Base-by-base conservation (phyloP, 2,888 invertebrate genomes). In the Phaonia tiefii region DNA sequence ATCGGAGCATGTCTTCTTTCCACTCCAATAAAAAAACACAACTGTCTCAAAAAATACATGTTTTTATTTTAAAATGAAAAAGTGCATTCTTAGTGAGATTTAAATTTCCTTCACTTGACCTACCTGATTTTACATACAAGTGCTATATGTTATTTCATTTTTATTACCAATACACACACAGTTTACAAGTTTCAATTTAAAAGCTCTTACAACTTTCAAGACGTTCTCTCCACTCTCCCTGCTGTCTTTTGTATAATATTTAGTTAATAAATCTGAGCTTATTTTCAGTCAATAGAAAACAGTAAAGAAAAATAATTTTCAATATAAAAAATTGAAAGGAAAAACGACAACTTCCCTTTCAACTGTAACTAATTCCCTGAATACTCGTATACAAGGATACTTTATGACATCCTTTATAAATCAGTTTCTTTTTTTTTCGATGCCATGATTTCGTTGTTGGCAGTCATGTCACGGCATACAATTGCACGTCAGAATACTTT, bases 401-500 rank as follows among this genome's bases (percentile, higher is more conserved):
- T n/a, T n/a, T n/a, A n/a, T n/a, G 1, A 22, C 17, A 54, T 54
- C 54, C 54, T 22, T 51, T 54, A n/a, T 54, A 22, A 54, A 22
- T 54, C 13, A 54, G 22, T 13, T 13, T 2, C 13, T 54, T 13
- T 13, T n/a, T n/a, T 54, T 3, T 22, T 20, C 51, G 17, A 15
- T 20, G 4, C 20, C 54, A 5, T 31, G 31, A 31, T 5, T 31
- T 8, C 8, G 31, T 8, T 31, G 31, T 75, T 44, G 66, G 44
- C 66, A 67, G 49, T 72, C 71, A 75, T 69, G 75, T 63, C 72
- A 69, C 65, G 69, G 56, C 63, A 75, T 69, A 31, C 31, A 58
- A 5, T n/a, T 31, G 26, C 37, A 20, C 37, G 39, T 20, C 39
- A 60, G 37, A 42, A 31, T 39, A 63, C 63, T 63, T 63, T 63